Percentiles rank a stretch among this genome's conserved stretches.
Conservation (phyloP, 2,113 vertebrate species). For the Crotalus horridus region DNA sequence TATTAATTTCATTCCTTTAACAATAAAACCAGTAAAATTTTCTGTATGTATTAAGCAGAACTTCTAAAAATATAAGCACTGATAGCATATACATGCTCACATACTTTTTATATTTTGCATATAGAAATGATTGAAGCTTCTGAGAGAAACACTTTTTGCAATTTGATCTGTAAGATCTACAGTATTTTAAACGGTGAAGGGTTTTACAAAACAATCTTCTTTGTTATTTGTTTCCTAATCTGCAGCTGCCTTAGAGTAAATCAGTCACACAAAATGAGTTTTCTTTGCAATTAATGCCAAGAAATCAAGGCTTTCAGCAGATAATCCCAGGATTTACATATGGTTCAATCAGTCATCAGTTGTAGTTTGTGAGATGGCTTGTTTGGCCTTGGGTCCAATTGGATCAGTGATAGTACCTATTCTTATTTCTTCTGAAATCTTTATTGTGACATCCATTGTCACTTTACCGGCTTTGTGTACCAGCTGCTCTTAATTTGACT, state of each 20-base stretch:
- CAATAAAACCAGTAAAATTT: not conserved
- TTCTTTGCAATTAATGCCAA: constrained; percentile 23
- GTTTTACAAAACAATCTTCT: constrained; percentile 2
- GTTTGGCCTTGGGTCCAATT: not conserved
- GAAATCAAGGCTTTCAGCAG: constrained; percentile 6
- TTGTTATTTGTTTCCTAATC: constrained; percentile 1
- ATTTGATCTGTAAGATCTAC: not conserved
- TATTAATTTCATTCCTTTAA: not conserved
- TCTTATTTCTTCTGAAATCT: not conserved
- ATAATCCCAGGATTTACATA: constrained; percentile 15
- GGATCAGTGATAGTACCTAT: not conserved
- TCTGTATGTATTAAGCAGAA: not conserved
- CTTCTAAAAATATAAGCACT: not conserved
- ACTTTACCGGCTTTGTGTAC: not conserved
- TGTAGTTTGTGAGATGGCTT: not conserved
- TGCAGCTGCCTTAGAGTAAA: constrained; percentile 1
- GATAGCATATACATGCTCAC: not conserved
- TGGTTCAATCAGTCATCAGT: not conserved
- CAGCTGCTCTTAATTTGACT: not conserved
- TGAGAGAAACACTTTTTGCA: not conserved
- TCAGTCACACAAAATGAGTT: constrained; percentile 14
- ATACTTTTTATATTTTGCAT: not conserved
- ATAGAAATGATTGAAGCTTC: not conserved
- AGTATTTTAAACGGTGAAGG: not conserved
- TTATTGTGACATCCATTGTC: not conserved